Evolutionary conservation across 1,140 invertebrate species (phyloP), one percentile per base, ranked within the genome.

Genomic region (Ceratina australensis): DNA sequence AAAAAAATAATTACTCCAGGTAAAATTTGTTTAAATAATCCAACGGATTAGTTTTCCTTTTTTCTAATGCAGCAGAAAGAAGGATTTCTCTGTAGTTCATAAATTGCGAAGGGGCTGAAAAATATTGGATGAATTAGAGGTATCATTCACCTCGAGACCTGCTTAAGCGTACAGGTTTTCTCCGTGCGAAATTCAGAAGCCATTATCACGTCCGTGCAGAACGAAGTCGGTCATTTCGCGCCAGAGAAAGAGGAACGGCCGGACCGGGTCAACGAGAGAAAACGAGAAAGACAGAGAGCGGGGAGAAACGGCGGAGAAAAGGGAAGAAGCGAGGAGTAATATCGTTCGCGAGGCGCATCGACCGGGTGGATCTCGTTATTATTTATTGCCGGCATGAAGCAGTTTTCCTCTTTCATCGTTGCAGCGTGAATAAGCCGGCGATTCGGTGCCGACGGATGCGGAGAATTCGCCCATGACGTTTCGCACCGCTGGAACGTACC

Each of bases 381-480:
- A 85, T 85, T 85, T 85, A 85, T 85, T 81, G 82, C 83, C 79
- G 56, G 72, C 69, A 56, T 63, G 83, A 71, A 81, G 33, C 77
- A 79, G 78, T 78, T 74, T 78, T 85, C 75, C 79, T 61, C 77
- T 85, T 84, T 84, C 74, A 71, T 72, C 83, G 71, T 60, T 74
- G 79, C 79, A 81, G 49, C 71, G 83, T 66, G 66, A 81, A 79
- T 82, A 76, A 84, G 73, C 67, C 73, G 79, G 56, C 82, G 77
- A 72, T 72, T 72, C 76, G 50, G 60, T 63, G 59, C 52, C 59
- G 73, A 84, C 74, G 79, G 80, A 63, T 73, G 69, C 79, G 78
- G 80, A 79, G 82, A 84, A 82, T 77, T 81, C 83, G 80, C 75
- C 75, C 83, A 74, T 85, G 71, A 84, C 83, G 79, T 69, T 81